Evolutionary conservation across 2,113 vertebrate species (phyloP).

Genomic region (Lasiurus cinereus): DNA sequence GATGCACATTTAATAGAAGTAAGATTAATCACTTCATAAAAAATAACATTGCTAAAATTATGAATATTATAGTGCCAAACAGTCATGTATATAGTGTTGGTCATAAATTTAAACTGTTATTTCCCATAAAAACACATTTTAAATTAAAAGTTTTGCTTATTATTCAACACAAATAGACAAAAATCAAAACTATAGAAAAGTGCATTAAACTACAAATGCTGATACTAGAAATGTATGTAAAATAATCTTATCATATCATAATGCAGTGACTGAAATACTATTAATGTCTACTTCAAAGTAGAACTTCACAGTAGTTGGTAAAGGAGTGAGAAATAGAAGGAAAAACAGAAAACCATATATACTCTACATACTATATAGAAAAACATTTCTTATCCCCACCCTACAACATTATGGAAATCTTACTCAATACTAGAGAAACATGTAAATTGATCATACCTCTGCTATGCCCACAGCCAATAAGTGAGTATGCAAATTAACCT

Average conservation of each 20-base stretch:
- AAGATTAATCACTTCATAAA: not conserved
- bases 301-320: not conserved
- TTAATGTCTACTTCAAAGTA: not conserved
- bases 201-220: not conserved
- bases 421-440: too few species aligned
- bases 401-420: not conserved
- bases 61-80: not conserved
- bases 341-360: not conserved
- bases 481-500: too few species aligned
- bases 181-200: not conserved
- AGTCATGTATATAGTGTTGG: not conserved
- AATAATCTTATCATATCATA: not conserved
- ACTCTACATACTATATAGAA: not conserved
- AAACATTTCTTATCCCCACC: not conserved
- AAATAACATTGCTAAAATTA: conserved; percentile 43
- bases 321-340: not conserved
- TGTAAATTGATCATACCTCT: too few species aligned
- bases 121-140: not conserved
- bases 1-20: not conserved
- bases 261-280: not conserved
- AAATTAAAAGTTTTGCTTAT: not conserved
- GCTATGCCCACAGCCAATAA: too few species aligned
- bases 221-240: not conserved
- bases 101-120: not conserved
- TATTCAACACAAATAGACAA: not conserved